phyloP scores from a whole-genome alignment of 2,888 invertebrate species.

The Sabellastarte sp. region DNA sequence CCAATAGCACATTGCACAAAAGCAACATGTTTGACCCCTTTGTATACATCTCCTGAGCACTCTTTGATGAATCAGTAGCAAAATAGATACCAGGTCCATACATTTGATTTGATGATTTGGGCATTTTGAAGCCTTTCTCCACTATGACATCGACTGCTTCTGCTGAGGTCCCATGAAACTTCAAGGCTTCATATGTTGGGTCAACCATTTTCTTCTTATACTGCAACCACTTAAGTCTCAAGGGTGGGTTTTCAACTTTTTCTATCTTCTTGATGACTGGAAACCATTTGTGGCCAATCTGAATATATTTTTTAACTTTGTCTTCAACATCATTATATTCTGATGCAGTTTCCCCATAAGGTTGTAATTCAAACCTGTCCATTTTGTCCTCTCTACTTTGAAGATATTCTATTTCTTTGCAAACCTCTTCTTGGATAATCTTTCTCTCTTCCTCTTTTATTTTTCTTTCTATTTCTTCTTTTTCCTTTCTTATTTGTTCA shows the following conservation, averaged over 20 bases:
- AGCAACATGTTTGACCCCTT: constrained; percentile 24
- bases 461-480: not conserved
- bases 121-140: constrained; percentile 14
- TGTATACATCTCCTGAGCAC: constrained; percentile 24
- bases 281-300: constrained; percentile 20
- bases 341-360: constrained; percentile 19
- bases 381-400: constrained; percentile 65
- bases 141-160: constrained; percentile 13
- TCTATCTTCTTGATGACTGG: constrained; percentile 17
- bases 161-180: constrained; percentile 27
- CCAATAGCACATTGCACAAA: constrained; percentile 25
- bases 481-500: constrained; percentile 3
- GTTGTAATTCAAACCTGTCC: constrained; percentile 29
- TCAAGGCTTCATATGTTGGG: constrained; percentile 10
- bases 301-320: constrained; percentile 13
- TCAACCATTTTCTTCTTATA: constrained; percentile 4
- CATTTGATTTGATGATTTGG: constrained; percentile 7
- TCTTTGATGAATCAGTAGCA: constrained; percentile 26
- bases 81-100: constrained; percentile 21
- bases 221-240: constrained; percentile 10
- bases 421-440: not conserved
- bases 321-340: constrained; percentile 21
- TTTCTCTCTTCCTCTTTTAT: not conserved
- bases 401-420: constrained; percentile 52
- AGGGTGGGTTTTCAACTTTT: constrained; percentile 12